Percentiles rank a stretch among this genome's conserved stretches.
phyloP scores from a whole-genome alignment of 2,888 invertebrate genomes.

The Lamellibrachia columna region DNA sequence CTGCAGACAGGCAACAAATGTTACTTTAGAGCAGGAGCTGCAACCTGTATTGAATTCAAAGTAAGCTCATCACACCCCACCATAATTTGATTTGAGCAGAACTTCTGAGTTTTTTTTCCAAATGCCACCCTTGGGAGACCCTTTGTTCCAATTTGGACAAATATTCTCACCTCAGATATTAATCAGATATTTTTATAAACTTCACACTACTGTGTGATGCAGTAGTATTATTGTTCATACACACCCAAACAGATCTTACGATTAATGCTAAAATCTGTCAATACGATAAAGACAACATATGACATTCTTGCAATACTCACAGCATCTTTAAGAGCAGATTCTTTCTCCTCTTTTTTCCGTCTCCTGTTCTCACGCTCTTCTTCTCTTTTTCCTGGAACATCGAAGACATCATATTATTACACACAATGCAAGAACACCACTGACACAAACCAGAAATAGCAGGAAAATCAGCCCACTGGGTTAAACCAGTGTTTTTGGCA shows the following conservation, averaged over 20 bases:
- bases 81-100: too few relatives aligned
- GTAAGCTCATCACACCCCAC: too few relatives aligned
- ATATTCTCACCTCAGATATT: too few relatives aligned
- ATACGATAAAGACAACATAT: not conserved
- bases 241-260: not conserved
- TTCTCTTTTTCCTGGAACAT: conserved; percentile 44
- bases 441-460: not conserved
- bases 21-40: too few relatives aligned
- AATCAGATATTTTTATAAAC: not conserved
- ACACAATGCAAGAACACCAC: not conserved
- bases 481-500: too few relatives aligned
- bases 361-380: conserved; percentile 51
- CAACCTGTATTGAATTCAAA: too few relatives aligned
- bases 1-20: too few relatives aligned
- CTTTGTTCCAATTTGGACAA: too few relatives aligned
- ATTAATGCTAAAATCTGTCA: not conserved
- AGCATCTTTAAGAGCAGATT: conserved; percentile 23
- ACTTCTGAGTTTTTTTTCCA: too few relatives aligned
- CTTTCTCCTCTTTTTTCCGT: conserved; percentile 46
- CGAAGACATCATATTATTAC: conserved; percentile 7
- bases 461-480: too few relatives aligned
- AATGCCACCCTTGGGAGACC: too few relatives aligned
- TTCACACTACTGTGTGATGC: not conserved
- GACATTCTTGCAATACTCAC: conserved; percentile 24
- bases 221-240: not conserved